phyloP scores from a whole-genome alignment of 2,888 invertebrate genomes.

The Aphodius granarius region DNA sequence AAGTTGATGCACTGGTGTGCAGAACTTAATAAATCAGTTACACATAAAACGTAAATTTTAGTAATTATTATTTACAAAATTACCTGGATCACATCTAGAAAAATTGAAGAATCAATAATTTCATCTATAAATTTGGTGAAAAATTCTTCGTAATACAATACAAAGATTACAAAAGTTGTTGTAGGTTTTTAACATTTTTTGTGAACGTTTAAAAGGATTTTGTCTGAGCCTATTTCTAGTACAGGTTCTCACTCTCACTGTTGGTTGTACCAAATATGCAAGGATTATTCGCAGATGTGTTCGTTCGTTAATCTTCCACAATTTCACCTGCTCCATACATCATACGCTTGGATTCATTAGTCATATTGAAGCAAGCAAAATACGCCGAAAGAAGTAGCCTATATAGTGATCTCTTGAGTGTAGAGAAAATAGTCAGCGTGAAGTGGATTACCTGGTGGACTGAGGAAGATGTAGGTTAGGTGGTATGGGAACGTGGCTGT shows the following conservation, averaged over 20 bases:
- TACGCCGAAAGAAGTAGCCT: constrained; percentile 32
- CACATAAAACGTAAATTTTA: too few relatives aligned
- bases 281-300: not conserved
- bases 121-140: too few relatives aligned
- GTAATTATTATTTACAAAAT: too few relatives aligned
- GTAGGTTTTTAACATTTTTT: too few relatives aligned
- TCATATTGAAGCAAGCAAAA: constrained; percentile 13
- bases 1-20: too few relatives aligned
- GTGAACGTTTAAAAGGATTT: too few relatives aligned
- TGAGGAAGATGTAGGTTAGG: constrained; percentile 22
- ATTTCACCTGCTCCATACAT: not conserved
- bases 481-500: not conserved
- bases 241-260: not conserved
- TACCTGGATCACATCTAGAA: too few relatives aligned
- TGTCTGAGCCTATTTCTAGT: too few relatives aligned
- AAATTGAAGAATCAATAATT: too few relatives aligned
- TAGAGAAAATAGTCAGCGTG: constrained; percentile 6
- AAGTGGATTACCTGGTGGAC: not conserved
- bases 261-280: not conserved
- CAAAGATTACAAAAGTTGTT: too few relatives aligned
- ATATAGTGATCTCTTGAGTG: constrained; percentile 20
- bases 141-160: too few relatives aligned
- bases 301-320: not conserved
- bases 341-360: not conserved
- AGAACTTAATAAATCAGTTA: too few relatives aligned